phyloP scores from a whole-genome alignment of 1,140 invertebrate genomes.

The Philopotamus ludificatus region DNA sequence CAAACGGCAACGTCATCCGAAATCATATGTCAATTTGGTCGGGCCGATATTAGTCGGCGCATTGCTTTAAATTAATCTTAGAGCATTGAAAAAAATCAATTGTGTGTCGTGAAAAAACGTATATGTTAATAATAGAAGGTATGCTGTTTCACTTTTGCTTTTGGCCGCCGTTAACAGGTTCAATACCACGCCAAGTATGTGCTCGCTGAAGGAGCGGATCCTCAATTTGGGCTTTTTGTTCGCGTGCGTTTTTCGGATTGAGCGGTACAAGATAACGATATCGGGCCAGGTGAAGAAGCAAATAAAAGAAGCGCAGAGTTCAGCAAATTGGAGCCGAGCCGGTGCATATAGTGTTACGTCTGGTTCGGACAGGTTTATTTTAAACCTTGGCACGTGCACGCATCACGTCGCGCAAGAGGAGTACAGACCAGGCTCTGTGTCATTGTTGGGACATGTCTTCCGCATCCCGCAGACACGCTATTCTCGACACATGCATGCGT shows the following conservation, averaged over 20 bases:
- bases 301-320: neutral
- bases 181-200: neutral
- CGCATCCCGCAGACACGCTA: conserved; percentile 11
- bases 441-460: conserved; percentile 20
- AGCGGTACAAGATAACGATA: neutral
- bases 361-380: conserved; percentile 13
- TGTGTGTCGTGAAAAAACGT: too few species aligned
- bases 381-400: conserved; percentile 9
- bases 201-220: neutral
- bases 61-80: too few species aligned
- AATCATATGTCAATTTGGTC: too few species aligned
- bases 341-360: neutral
- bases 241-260: too few species aligned
- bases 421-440: conserved; percentile 3
- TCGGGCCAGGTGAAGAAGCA: neutral
- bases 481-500: neutral
- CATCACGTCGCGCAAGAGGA: neutral
- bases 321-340: neutral
- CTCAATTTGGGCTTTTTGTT: too few species aligned
- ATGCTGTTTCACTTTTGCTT: neutral
- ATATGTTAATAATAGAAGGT: too few species aligned
- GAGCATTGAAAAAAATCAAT: too few species aligned
- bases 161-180: neutral
- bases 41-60: too few species aligned
- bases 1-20: too few species aligned